A percentile compares a stretch with the other conserved stretches of the same genome.
phyloP scores from a whole-genome alignment of 2,888 invertebrate genomes.

The Colostygia pectinataria region DNA sequence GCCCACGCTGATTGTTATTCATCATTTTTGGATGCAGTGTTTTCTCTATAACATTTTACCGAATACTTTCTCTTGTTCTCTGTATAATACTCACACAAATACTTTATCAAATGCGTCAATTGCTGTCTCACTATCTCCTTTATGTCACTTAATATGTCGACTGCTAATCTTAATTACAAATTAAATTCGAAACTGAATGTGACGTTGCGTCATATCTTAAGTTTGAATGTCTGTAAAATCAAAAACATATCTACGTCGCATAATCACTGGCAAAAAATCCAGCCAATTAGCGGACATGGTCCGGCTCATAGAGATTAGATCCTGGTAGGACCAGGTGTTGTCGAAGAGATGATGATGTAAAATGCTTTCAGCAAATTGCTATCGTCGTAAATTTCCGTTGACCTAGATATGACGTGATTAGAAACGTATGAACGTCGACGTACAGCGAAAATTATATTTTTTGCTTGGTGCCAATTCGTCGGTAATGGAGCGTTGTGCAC shows the following conservation, averaged over 20 bases:
- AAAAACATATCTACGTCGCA: conserved; percentile 17
- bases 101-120: conserved; percentile 61
- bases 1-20: conserved; percentile 60
- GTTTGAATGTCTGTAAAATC: conserved; percentile 40
- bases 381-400: conserved; percentile 77
- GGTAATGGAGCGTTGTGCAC: conserved; percentile 69
- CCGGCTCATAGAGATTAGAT: conserved; percentile 62
- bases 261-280: conserved; percentile 51
- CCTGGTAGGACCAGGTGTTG: conserved; percentile 74
- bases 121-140: conserved; percentile 56
- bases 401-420: conserved; percentile 79
- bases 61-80: conserved; percentile 72
- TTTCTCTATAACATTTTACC: conserved; percentile 60
- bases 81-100: conserved; percentile 54
- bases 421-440: conserved; percentile 68
- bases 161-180: conserved; percentile 69
- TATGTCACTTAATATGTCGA: conserved; percentile 59
- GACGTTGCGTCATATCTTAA: conserved; percentile 65
- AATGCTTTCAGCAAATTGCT: conserved; percentile 75
- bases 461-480: conserved; percentile 74
- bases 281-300: conserved; percentile 57
- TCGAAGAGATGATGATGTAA: conserved; percentile 70
- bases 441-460: conserved; percentile 76
- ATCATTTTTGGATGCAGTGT: conserved; percentile 66
- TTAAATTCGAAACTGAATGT: conserved; percentile 57